Evolutionary conservation across 2,113 vertebrate species (phyloP).

Genomic region (Pluvianellus socialis): DNA sequence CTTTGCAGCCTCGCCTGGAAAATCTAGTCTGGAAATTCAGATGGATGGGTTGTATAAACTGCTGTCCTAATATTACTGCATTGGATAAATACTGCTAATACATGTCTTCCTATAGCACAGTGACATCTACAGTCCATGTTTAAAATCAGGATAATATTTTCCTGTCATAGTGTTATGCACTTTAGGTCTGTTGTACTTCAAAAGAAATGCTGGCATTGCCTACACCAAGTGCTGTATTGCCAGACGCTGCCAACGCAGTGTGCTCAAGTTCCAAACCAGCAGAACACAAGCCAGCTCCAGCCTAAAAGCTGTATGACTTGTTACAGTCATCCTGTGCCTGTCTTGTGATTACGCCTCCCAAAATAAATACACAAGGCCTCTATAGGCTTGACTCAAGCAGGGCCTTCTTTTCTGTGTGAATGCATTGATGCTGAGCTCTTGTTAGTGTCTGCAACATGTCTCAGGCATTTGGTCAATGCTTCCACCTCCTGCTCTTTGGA

Average conservation of each 20-base stretch:
- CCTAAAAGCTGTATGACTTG: not conserved
- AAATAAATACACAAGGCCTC: not conserved
- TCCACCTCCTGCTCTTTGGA: not conserved
- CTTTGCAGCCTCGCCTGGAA: not conserved
- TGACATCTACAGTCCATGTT: slow-evolving; percentile 55
- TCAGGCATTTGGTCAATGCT: not conserved
- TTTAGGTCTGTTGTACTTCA: not conserved
- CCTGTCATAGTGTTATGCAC: not conserved
- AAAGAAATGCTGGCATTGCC: not conserved
- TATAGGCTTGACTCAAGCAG: not conserved
- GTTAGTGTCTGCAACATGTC: not conserved
- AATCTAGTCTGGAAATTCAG: not conserved
- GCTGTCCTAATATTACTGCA: not conserved
- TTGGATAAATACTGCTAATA: not conserved
- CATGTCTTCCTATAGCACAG: slow-evolving; percentile 35
- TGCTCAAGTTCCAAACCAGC: not conserved
- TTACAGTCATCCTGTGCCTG: not conserved
- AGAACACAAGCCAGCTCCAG: not conserved
- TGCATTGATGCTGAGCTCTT: not conserved
- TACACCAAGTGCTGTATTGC: not conserved
- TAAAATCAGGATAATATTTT: not conserved
- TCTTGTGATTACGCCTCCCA: not conserved
- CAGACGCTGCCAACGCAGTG: not conserved
- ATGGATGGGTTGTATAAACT: not conserved
- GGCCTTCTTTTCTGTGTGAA: not conserved